Conservation (phyloP, 2,888 invertebrate species). For the Philonicus albiceps region DNA sequence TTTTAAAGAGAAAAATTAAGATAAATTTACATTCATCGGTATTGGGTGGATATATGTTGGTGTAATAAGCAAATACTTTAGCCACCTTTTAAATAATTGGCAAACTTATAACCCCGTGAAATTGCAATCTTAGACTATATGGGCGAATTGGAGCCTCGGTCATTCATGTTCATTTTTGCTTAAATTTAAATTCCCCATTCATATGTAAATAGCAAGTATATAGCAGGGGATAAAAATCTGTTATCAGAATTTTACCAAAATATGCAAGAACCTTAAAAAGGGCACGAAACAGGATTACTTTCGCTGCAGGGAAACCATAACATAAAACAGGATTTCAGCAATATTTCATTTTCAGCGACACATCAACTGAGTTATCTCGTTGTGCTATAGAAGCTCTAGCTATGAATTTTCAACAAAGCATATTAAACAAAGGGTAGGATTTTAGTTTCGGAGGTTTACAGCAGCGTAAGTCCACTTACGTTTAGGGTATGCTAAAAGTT, state of each 20-base stretch:
- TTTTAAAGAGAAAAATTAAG: not conserved
- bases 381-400: not conserved
- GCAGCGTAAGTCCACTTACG: not conserved
- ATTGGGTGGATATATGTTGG: too few relatives aligned
- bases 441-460: not conserved
- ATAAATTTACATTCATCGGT: not conserved
- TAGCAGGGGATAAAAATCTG: not conserved
- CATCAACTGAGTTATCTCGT: not conserved
- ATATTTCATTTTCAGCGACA: not conserved
- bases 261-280: not conserved
- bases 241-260: not conserved
- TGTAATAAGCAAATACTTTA: not conserved
- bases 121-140: not conserved
- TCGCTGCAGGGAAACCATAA: not conserved
- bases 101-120: not conserved
- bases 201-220: not conserved
- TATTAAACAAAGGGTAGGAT: not conserved
- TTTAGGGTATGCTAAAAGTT: not conserved
- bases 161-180: not conserved
- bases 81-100: not conserved
- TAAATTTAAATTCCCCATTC: not conserved
- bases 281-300: not conserved
- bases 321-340: not conserved
- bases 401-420: not conserved
- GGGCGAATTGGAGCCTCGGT: not conserved